These are phyloP conservation scores for Bubo scandiacus DNA, from an alignment of 2,113 vertebrate genomes.

Conservation along the genomic window DNA sequence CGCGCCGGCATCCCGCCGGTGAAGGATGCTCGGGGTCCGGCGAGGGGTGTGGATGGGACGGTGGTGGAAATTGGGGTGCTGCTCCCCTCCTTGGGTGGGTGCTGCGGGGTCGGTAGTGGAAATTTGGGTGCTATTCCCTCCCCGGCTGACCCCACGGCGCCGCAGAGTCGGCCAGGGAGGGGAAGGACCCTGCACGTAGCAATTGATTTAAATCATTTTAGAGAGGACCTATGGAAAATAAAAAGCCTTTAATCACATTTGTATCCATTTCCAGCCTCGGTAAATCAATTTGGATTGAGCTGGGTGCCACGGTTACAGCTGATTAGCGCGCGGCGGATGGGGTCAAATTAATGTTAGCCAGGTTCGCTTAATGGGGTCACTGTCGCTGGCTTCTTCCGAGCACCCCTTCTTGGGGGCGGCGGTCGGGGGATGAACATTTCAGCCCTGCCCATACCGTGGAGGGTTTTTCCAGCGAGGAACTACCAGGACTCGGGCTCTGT, in stretches of 20 bases:
- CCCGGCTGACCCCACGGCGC: not conserved
- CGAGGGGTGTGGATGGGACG: not conserved
- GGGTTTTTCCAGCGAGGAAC: not conserved
- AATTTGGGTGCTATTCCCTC: not conserved
- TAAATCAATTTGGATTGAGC: constrained; percentile 86
- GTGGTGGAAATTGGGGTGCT: not conserved
- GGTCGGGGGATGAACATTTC: not conserved
- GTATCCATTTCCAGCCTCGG: constrained; percentile 80
- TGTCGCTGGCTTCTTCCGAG: not conserved
- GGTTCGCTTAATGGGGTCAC: constrained; percentile 63
- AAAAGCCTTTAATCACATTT: constrained; percentile 86
- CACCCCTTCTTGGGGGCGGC: not conserved
- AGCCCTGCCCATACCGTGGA: not conserved
- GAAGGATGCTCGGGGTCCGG: not conserved
- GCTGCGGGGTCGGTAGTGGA: not conserved
- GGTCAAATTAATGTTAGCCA: constrained; percentile 74
- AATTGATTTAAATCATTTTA: constrained; percentile 81
- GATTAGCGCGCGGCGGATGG: constrained; percentile 74
- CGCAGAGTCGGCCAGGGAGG: not conserved
- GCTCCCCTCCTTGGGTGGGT: not conserved
- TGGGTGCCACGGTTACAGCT: constrained; percentile 77
- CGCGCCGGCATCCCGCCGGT: not conserved
- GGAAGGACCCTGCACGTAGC: constrained; percentile 49
- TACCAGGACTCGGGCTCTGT: not conserved
- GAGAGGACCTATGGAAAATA: constrained; percentile 80